Percentiles rank a stretch among this genome's conserved stretches.
Conservation (phyloP, 1,140 invertebrate genomes). For the Drosophila quadrilineata region DNA sequence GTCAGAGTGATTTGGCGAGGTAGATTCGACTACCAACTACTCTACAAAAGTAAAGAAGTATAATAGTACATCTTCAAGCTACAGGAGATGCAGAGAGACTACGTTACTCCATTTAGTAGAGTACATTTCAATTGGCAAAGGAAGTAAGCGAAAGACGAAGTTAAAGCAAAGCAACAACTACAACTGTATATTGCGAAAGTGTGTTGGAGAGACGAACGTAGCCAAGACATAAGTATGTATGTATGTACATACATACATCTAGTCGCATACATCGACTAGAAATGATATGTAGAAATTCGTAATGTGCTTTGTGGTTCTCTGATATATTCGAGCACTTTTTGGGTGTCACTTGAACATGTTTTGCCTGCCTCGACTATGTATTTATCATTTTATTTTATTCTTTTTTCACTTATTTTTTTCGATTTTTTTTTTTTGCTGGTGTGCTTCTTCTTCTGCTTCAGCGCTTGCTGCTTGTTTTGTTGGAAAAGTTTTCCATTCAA, state of each 20-base stretch:
- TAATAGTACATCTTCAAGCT: no score
- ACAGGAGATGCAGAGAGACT: no score
- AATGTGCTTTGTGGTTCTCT: constrained; percentile 14
- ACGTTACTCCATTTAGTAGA: no score
- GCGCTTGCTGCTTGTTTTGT: no score
- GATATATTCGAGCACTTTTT: constrained; percentile 20
- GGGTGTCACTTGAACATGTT: constrained; percentile 33
- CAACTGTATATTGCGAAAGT: constrained; percentile 8
- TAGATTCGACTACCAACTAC: no score
- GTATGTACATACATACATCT: constrained; percentile 15
- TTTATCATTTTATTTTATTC: constrained; percentile 2
- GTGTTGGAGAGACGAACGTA: constrained; percentile 4
- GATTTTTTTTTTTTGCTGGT: not conserved
- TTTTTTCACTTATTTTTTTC: not conserved
- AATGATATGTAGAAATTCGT: constrained; percentile 4
- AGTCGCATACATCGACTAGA: not conserved
- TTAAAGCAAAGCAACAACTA: no score
- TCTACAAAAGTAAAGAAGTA: no score
- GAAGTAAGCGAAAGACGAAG: no score
- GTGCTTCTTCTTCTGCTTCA: no score
- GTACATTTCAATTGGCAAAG: no score
- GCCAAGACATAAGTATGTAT: not conserved
- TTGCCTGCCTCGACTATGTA: constrained; percentile 15
- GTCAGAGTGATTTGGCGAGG: no score
- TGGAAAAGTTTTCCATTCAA: constrained; percentile 33